Percentiles rank a stretch among this genome's conserved stretches.
These are phyloP conservation scores for Athetis lepigone DNA, from an alignment of 2,888 invertebrate genomes.

Conservation along the genomic window DNA sequence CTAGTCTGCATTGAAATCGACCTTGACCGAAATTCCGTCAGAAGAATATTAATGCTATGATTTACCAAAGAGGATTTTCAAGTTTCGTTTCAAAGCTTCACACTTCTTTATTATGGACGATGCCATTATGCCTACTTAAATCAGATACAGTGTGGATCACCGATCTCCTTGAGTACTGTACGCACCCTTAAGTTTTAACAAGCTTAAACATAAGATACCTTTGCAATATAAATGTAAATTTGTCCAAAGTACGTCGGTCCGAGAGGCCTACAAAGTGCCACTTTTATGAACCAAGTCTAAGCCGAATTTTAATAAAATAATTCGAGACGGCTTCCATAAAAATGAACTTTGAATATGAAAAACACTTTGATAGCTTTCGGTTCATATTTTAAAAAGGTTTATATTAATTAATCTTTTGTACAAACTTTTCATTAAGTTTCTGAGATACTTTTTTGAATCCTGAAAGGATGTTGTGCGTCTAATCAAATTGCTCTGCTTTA, in stretches of 20 bases:
- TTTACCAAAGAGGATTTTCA: background rate
- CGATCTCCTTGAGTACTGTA: constrained; percentile 27
- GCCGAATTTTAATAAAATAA: constrained; percentile 70
- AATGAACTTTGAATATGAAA: constrained; percentile 66
- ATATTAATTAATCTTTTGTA: constrained; percentile 57
- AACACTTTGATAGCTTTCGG: constrained; percentile 60
- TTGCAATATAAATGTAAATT: constrained; percentile 76
- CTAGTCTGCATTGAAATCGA: too few relatives aligned
- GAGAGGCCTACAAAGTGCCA: constrained; percentile 65
- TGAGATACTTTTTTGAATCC: constrained; percentile 11
- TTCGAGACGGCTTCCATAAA: constrained; percentile 66
- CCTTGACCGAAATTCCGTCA: background rate
- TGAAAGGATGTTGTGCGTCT: background rate
- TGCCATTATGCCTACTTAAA: background rate
- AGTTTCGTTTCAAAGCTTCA: background rate
- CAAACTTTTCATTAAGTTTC: constrained; percentile 49
- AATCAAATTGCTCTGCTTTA: background rate
- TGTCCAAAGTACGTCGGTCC: constrained; percentile 61
- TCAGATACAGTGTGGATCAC: constrained; percentile 5
- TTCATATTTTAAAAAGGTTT: constrained; percentile 58
- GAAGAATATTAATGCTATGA: background rate
- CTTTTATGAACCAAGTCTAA: constrained; percentile 69
- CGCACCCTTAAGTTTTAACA: constrained; percentile 60
- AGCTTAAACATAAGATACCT: constrained; percentile 69
- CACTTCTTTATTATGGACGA: background rate